Conservation (phyloP, 2,113 vertebrate genomes). For the Taxidea taxus region DNA sequence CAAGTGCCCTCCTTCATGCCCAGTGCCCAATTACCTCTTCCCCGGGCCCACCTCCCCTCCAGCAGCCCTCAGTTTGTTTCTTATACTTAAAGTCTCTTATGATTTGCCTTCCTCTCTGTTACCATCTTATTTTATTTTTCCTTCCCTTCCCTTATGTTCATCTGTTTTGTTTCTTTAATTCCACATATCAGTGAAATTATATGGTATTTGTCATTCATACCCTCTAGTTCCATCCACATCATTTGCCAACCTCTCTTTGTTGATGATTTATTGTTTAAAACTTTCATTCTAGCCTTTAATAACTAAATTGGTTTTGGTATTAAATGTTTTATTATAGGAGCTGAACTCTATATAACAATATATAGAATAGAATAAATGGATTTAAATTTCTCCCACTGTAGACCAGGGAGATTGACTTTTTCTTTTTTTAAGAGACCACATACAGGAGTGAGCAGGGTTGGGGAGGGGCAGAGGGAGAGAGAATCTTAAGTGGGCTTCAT, state of each 20-base stretch:
- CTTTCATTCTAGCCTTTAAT: not conserved
- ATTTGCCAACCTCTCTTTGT: not conserved
- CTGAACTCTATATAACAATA: not conserved
- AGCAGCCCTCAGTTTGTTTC: not conserved
- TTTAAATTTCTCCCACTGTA: not conserved
- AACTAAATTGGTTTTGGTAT: not conserved
- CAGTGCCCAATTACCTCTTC: not conserved
- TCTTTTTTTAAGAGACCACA: not conserved
- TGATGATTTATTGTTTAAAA: not conserved
- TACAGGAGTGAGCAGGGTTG: not conserved
- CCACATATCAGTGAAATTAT: not conserved
- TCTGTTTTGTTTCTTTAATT: not conserved
- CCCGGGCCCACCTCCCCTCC: not conserved
- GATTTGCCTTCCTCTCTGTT: not conserved
- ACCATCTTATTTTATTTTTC: not conserved
- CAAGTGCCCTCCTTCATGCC: not conserved
- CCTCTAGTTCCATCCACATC: not conserved
- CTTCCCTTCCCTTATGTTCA: not conserved
- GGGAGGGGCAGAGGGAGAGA: not conserved
- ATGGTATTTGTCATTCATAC: not conserved
- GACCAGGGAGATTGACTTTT: not conserved
- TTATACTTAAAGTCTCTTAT: not conserved
- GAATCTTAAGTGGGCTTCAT: not conserved
- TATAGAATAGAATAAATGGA: not conserved
- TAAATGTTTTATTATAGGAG: not conserved